Percentiles rank a stretch among this genome's conserved stretches.
Conservation (phyloP, 2,888 invertebrate genomes). For the Leucophenga montana region DNA sequence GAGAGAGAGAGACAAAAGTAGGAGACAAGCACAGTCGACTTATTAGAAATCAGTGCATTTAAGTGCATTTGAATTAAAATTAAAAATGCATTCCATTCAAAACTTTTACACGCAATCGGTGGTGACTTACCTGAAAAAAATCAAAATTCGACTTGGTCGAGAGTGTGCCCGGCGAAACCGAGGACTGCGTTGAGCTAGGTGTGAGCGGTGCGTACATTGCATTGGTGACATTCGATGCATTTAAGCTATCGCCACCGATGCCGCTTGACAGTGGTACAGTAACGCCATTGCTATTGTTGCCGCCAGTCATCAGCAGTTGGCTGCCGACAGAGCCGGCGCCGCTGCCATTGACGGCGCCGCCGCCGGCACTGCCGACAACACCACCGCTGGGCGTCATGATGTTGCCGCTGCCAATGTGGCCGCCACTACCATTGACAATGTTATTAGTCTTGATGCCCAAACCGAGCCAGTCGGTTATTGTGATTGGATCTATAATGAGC, state of each 20-base stretch:
- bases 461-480: conserved; percentile 69
- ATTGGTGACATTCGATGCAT: conserved; percentile 36
- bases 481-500: conserved; percentile 64
- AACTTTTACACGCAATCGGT: not conserved
- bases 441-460: conserved; percentile 55
- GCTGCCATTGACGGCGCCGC: conserved; percentile 49
- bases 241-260: conserved; percentile 34
- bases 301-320: conserved; percentile 50
- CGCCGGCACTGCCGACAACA: conserved; percentile 56
- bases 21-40: not conserved
- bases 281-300: conserved; percentile 53
- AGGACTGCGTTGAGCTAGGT: conserved; percentile 71
- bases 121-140: conserved; percentile 69
- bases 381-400: conserved; percentile 42
- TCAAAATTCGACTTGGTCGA: conserved; percentile 66
- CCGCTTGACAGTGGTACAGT: conserved; percentile 45
- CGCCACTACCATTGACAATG: conserved; percentile 40
- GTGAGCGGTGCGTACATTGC: conserved; percentile 67
- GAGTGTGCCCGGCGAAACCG: conserved; percentile 67
- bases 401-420: conserved; percentile 31
- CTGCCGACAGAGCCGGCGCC: conserved; percentile 54
- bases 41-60: conserved; percentile 44
- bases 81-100: conserved; percentile 33
- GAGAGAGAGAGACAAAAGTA: conserved; percentile 28
- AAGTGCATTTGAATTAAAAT: conserved; percentile 38